A percentile compares a stretch with the other conserved stretches of the same genome.
Evolutionary conservation across 2,113 vertebrate genomes (phyloP).

Genomic region (Fulmarus glacialis): DNA sequence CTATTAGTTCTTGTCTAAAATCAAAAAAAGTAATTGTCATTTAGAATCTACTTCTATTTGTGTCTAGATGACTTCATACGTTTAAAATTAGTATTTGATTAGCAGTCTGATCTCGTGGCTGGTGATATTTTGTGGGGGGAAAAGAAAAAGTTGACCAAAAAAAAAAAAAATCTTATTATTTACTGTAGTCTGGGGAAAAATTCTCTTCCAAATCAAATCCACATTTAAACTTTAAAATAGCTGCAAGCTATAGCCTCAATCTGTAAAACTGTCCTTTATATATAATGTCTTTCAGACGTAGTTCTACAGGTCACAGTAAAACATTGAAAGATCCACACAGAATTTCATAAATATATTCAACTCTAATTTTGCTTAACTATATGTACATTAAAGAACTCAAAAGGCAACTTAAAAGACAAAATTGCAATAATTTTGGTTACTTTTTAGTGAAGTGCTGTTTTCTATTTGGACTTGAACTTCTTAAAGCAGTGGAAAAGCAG

Average conservation of each 20-base stretch:
- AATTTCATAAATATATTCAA: not conserved
- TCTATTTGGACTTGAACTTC: not conserved
- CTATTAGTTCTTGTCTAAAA: slow-evolving; percentile 93
- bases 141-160: not conserved
- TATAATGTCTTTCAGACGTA: not conserved
- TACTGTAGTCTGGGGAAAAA: not conserved
- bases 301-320: not conserved
- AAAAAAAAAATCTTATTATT: not conserved
- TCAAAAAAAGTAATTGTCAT: not conserved
- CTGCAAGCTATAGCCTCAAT: not conserved
- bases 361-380: not conserved
- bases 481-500: not conserved
- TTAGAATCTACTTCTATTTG: not conserved
- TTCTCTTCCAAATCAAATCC: not conserved
- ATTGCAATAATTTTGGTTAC: not conserved
- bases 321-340: not conserved
- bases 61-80: not conserved
- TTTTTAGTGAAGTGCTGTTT: not conserved
- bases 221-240: not conserved
- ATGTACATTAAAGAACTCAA: not conserved
- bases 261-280: not conserved
- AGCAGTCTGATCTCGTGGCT: not conserved
- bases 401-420: not conserved
- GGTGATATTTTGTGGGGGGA: not conserved
- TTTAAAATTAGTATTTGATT: not conserved